phyloP scores from a whole-genome alignment of 2,888 invertebrate genomes.

The Idaea dimidiata region DNA sequence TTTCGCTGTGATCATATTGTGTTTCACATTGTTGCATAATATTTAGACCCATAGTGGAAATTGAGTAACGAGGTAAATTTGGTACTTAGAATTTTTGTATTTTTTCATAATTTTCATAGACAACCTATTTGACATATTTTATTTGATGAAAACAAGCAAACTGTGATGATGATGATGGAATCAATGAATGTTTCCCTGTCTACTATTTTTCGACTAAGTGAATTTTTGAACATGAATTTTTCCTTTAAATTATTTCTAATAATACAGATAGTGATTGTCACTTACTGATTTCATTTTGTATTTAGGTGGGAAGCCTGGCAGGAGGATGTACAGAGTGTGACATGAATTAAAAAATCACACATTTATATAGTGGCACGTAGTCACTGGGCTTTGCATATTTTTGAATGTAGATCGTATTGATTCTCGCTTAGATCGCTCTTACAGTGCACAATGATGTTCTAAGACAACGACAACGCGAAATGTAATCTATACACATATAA shows the following conservation, averaged over 20 bases:
- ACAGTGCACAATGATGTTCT: not conserved
- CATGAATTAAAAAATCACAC: conserved; percentile 33
- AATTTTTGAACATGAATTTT: too few relatives aligned
- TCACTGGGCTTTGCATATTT: conserved; percentile 46
- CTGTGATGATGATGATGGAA: not conserved
- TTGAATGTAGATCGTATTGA: conserved; percentile 31
- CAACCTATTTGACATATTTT: too few relatives aligned
- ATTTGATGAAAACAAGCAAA: not conserved
- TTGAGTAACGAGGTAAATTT: too few relatives aligned
- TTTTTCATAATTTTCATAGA: too few relatives aligned
- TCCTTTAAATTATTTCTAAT: too few relatives aligned
- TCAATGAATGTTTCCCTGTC: not conserved
- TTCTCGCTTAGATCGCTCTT: not conserved
- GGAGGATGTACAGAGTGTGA: conserved; percentile 48
- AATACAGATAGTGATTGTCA: conserved; percentile 21
- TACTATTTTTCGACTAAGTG: too few relatives aligned
- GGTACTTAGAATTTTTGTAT: too few relatives aligned
- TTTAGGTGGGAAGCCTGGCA: conserved; percentile 31
- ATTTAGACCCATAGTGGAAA: too few relatives aligned
- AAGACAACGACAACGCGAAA: not conserved
- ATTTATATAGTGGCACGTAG: conserved; percentile 47
- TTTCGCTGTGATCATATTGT: too few relatives aligned
- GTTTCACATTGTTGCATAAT: too few relatives aligned
- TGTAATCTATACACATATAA: too few relatives aligned
- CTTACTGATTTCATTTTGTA: conserved; percentile 65